These are phyloP conservation scores for Phocoena sinus DNA, from an alignment of 2,113 vertebrate genomes.

Conservation along the genomic window DNA sequence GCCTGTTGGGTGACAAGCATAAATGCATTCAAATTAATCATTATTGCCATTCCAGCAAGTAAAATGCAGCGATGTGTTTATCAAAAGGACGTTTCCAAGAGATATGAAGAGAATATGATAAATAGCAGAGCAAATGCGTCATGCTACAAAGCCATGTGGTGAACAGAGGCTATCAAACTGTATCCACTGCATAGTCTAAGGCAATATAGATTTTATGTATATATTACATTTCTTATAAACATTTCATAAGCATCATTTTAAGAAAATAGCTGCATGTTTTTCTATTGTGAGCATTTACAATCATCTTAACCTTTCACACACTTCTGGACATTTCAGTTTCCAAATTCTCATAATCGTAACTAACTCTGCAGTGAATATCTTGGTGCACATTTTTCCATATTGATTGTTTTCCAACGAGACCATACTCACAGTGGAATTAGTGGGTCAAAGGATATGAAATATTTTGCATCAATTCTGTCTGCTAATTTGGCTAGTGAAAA, in stretches of 20 bases:
- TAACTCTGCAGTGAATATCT: background rate
- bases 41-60: slow-evolving; percentile 47
- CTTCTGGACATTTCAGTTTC: background rate
- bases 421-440: background rate
- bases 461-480: background rate
- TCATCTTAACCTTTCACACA: background rate
- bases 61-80: slow-evolving; percentile 18
- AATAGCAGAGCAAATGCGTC: background rate
- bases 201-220: background rate
- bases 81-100: slow-evolving; percentile 3
- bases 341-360: background rate
- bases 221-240: background rate
- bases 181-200: background rate
- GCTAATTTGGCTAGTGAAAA: background rate
- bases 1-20: slow-evolving; percentile 39
- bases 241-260: background rate
- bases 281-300: background rate
- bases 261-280: background rate
- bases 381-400: background rate
- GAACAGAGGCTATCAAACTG: background rate
- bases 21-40: slow-evolving; percentile 59
- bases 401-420: background rate
- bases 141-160: background rate
- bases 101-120: background rate
- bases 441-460: background rate